These are phyloP conservation scores for Anadara kagoshimensis DNA, from an alignment of 1,140 invertebrate species.

Conservation along the genomic window DNA sequence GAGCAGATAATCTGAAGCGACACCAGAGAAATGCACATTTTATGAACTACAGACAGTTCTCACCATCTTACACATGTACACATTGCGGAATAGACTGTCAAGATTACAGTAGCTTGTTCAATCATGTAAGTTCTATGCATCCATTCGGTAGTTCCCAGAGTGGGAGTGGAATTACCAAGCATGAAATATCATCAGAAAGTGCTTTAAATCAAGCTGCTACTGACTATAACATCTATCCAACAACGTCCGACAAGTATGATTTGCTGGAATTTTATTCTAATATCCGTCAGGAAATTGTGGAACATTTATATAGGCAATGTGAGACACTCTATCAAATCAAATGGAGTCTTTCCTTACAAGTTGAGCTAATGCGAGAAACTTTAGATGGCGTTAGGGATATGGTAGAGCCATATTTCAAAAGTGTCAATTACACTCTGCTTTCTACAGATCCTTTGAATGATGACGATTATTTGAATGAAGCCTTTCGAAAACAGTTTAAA, in stretches of 20 bases:
- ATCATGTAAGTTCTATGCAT: no score
- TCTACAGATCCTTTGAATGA: background rate
- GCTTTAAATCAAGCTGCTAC: background rate
- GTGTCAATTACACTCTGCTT: background rate
- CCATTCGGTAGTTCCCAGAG: no score
- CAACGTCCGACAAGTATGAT: background rate
- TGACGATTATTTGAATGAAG: conserved; percentile 18
- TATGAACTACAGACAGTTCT: no score
- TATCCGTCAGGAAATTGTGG: background rate
- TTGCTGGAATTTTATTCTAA: conserved; percentile 7
- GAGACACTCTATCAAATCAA: background rate
- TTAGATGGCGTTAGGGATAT: background rate
- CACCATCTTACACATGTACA: no score
- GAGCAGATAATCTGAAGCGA: background rate
- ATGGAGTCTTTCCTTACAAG: background rate
- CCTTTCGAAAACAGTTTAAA: conserved; percentile 13
- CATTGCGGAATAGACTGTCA: no score
- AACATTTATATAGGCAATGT: background rate
- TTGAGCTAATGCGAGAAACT: conserved; percentile 1
- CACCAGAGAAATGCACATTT: background rate
- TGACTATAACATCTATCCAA: background rate
- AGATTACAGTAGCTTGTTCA: no score
- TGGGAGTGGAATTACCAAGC: no score
- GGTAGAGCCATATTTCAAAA: conserved; percentile 18
- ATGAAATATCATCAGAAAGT: background rate